Evolutionary conservation across 2,888 invertebrate genomes (phyloP).

Genomic region (Achlya flavicornis): DNA sequence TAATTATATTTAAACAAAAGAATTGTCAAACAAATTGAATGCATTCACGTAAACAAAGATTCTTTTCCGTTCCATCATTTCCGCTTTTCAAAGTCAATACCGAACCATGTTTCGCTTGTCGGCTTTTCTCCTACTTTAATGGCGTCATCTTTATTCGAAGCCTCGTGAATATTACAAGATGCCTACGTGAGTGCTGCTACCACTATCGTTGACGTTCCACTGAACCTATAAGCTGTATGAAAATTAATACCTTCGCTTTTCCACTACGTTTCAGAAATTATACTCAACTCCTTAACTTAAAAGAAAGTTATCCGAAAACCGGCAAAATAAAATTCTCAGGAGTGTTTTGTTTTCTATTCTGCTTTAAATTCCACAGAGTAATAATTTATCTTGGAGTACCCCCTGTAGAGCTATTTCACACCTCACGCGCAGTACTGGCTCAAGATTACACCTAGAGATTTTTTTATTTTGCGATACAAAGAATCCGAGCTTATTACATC

Average conservation of each 20-base stretch:
- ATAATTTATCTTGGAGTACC: conserved; percentile 68
- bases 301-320: not conserved
- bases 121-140: conserved; percentile 49
- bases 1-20: conserved; percentile 57
- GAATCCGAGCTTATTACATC: conserved; percentile 53
- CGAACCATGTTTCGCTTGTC: conserved; percentile 44
- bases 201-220: conserved; percentile 31
- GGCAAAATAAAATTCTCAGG: conserved; percentile 36
- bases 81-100: conserved; percentile 57
- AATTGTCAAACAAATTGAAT: conserved; percentile 57
- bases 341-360: conserved; percentile 57
- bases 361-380: conserved; percentile 60
- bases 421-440: conserved; percentile 52
- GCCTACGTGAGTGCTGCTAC: conserved; percentile 27
- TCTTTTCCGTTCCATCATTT: conserved; percentile 48
- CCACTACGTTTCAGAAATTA: not conserved
- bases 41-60: conserved; percentile 50
- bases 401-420: conserved; percentile 67
- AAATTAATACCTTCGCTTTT: conserved; percentile 23
- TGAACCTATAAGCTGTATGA: conserved; percentile 27
- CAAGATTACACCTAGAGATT: conserved; percentile 48
- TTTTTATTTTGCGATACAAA: conserved; percentile 51
- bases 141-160: conserved; percentile 56
- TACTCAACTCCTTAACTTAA: conserved; percentile 1
- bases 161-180: conserved; percentile 46